A percentile compares a stretch with the other conserved stretches of the same genome.
Evolutionary conservation across 2,113 vertebrate genomes (phyloP).

Genomic region (Catharus fuscescens): DNA sequence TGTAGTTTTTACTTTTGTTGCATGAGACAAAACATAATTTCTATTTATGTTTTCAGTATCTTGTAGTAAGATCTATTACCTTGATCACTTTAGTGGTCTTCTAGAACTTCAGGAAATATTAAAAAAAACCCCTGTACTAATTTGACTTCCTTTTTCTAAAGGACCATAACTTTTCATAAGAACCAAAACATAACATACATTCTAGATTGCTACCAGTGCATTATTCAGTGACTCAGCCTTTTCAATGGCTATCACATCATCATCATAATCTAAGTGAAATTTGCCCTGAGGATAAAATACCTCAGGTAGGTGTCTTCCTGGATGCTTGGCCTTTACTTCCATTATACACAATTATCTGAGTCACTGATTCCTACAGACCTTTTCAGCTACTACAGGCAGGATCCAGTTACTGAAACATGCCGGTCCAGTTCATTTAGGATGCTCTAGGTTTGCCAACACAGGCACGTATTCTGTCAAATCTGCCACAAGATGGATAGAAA

Average conservation of each 20-base stretch:
- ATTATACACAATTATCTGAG: neutral
- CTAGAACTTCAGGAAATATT: neutral
- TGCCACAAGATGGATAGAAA: neutral
- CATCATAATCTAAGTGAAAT: neutral
- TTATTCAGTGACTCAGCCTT: neutral
- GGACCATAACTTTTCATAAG: neutral
- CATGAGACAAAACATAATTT: neutral
- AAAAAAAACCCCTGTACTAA: neutral
- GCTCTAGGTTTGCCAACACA: neutral
- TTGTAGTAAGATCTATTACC: neutral
- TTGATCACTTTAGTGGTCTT: neutral
- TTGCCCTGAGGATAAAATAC: neutral
- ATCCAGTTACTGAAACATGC: neutral
- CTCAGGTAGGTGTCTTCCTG: neutral
- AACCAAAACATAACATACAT: neutral
- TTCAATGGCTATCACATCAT: neutral
- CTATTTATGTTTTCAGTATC: neutral
- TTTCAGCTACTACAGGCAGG: neutral
- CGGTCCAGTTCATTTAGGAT: neutral
- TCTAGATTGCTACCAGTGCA: neutral
- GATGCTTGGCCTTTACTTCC: neutral
- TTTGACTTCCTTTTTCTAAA: neutral
- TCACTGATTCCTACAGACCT: neutral
- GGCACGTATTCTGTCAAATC: neutral
- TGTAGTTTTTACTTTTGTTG: neutral